Conservation (phyloP, 2,797 vertebrate genomes). For the Acipenser transmontanus region DNA sequence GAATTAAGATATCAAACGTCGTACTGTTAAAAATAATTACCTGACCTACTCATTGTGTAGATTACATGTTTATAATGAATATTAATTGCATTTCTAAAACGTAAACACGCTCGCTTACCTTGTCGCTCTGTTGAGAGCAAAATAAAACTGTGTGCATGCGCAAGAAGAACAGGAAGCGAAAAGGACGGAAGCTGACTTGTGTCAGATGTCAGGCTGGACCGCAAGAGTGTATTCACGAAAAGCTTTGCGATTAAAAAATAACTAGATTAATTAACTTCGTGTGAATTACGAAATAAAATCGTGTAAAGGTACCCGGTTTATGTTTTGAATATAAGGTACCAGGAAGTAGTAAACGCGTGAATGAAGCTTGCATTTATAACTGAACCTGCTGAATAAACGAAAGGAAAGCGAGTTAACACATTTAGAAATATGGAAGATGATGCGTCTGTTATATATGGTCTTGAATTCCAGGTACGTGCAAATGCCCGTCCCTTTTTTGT, state of each 20-base stretch:
- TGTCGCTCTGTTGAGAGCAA: slow-evolving; percentile 35
- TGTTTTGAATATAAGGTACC: background rate
- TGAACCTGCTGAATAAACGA: slow-evolving; percentile 5
- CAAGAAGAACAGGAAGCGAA: slow-evolving; percentile 22
- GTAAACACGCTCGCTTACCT: slow-evolving; percentile 36
- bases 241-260: slow-evolving; percentile 24
- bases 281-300: background rate
- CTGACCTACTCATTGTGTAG: too few species aligned
- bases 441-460: slow-evolving; percentile 90
- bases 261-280: accelerated
- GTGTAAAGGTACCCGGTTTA: too few species aligned
- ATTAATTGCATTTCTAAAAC: background rate
- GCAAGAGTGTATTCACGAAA: slow-evolving; percentile 36
- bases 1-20: too few species aligned
- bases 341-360: slow-evolving; percentile 18
- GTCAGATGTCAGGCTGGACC: slow-evolving; percentile 15
- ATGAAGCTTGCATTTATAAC: background rate
- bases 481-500: too few species aligned
- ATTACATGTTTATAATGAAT: too few species aligned
- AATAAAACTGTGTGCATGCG: slow-evolving; percentile 38
- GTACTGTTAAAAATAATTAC: too few species aligned
- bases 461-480: slow-evolving; percentile 84
- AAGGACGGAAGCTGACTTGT: slow-evolving; percentile 41
- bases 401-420: background rate
- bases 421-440: slow-evolving; percentile 81